These are phyloP conservation scores for Neoarius graeffei DNA, from an alignment of 2,113 vertebrate species.

Conservation along the genomic window DNA sequence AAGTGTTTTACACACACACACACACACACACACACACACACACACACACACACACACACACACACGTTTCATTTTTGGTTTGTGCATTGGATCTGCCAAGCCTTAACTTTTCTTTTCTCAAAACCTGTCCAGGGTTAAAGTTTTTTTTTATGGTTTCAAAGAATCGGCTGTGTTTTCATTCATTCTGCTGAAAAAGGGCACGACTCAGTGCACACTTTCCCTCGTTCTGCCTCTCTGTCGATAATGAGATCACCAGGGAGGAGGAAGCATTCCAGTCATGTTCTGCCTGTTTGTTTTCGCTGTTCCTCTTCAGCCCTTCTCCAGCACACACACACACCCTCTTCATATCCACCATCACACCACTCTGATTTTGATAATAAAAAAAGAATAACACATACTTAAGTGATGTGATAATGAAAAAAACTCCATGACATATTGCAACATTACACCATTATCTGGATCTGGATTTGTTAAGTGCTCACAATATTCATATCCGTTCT, in stretches of 20 bases:
- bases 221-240: background rate
- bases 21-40: background rate
- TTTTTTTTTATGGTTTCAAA: background rate
- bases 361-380: background rate
- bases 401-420: background rate
- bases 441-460: background rate
- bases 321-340: background rate
- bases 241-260: background rate
- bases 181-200: background rate
- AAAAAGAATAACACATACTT: background rate
- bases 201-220: background rate
- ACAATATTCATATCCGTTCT: background rate
- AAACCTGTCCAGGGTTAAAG: background rate
- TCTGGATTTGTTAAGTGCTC: background rate
- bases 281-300: slow-evolving; percentile 4
- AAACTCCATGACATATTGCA: background rate
- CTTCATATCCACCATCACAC: background rate
- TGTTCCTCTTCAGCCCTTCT: background rate
- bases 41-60: no score
- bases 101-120: background rate
- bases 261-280: slow-evolving; percentile 18
- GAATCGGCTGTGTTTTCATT: background rate
- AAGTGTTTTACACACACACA: slow-evolving; percentile 1
- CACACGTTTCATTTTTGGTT: background rate
- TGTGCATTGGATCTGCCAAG: slow-evolving; percentile 14